phyloP scores from a whole-genome alignment of 2,113 vertebrate genomes.

The Hippocampus zosterae region DNA sequence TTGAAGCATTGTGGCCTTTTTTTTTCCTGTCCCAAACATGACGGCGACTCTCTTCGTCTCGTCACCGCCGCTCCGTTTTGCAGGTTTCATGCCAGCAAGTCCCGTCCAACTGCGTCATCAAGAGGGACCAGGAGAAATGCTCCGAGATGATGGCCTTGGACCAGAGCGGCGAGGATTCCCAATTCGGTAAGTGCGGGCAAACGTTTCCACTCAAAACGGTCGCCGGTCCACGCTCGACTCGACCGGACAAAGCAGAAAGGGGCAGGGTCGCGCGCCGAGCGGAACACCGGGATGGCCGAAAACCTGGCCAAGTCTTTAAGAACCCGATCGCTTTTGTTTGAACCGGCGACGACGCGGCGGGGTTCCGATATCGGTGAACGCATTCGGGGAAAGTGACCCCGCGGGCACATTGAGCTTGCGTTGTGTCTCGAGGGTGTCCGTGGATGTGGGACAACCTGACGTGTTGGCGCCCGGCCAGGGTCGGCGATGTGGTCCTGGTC shows the following conservation, averaged over 20 bases:
- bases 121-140: constrained; percentile 65
- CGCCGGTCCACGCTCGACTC: too few relatives aligned
- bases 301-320: too few relatives aligned
- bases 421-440: constrained; percentile 74
- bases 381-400: too few relatives aligned
- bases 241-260: too few relatives aligned
- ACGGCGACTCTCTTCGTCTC: constrained; percentile 1
- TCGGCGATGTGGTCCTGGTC: constrained; percentile 83
- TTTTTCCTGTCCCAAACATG: constrained; percentile 7
- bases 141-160: constrained; percentile 55
- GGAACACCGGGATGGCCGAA: too few relatives aligned
- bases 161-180: constrained; percentile 19
- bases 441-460: constrained; percentile 98
- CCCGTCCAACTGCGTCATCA: constrained; percentile 60
- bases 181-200: constrained; percentile 34
- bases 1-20: constrained; percentile 3
- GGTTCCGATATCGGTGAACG: too few relatives aligned
- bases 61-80: background rate
- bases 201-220: too few relatives aligned
- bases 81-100: constrained; percentile 53
- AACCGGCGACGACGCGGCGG: too few relatives aligned
- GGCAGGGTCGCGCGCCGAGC: too few relatives aligned
- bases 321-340: too few relatives aligned
- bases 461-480: constrained; percentile 83
- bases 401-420: constrained; percentile 9